Base-by-base conservation (phyloP, 2,888 invertebrate genomes). In the Macroteleia sp. region DNA sequence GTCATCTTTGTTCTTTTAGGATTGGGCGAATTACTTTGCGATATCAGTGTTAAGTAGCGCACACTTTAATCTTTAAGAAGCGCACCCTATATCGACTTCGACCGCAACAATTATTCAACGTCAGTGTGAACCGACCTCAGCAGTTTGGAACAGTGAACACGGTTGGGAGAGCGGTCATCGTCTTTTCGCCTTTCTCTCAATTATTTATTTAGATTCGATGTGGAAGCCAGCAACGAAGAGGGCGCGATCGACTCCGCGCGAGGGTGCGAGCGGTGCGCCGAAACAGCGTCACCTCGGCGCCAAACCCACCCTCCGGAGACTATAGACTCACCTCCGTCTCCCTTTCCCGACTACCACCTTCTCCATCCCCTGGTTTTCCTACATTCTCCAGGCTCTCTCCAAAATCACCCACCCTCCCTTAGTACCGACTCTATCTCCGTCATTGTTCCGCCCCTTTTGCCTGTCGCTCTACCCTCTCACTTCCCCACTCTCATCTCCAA, bases 251-350 rank as follows among this genome's bases (percentile, higher is more conserved):
- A 28, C 17, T 77, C 70, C 50, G 52, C 54, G 48, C 17, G 77
- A 62, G 64, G 79, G 81, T 52, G 84, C 62, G 54, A 62, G 86
- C 86, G 50, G 36, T 22, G 36, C 56, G 39, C 62, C 71, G 88
- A 86, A 86, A 87, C 86, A 86, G 86, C 91, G 91, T 91, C 91
- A 91, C 91, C 91, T 91, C 87, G 91, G 91, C 91, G 91, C 91
- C 91, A 87, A 87, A 89, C 91, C 88, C 91, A 90, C 89, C 90
- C 91, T 87, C 88, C 89, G 83, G 86, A 88, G 90, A 88, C 90
- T 86, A 87, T 89, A 90, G 89, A 89, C 91, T 90, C 91, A 89
- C 90, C 89, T 90, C 89, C 87, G 83, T 82, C 87, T 85, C 82
- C 82, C 82, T 81, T 74, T 82, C 81, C 74, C 82, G 80, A 46